Evolutionary conservation across 2,113 vertebrate genomes (phyloP).

Genomic region (Sinocyclocheilus grahami): DNA sequence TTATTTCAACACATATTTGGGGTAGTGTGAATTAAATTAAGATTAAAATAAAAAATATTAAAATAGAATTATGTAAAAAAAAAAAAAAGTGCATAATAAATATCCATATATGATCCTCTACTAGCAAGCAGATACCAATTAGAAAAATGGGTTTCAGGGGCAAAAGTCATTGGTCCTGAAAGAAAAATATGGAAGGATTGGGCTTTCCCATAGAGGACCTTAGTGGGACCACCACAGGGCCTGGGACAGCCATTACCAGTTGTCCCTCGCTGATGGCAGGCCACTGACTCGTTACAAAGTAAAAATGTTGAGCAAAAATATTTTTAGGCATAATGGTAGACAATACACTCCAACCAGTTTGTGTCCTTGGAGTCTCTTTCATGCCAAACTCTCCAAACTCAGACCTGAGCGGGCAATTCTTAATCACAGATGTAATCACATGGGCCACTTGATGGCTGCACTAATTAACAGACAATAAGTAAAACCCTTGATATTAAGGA

Average conservation of each 20-base stretch:
- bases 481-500: slow-evolving; percentile 28
- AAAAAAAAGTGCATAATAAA: background rate
- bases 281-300: slow-evolving; percentile 33
- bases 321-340: background rate
- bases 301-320: slow-evolving; percentile 4
- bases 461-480: slow-evolving; percentile 45
- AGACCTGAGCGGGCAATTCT: background rate
- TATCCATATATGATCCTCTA: background rate
- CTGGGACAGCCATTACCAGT: background rate
- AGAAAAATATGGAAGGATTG: background rate
- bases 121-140: background rate
- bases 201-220: background rate
- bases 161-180: background rate
- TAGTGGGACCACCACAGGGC: background rate
- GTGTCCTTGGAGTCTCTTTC: slow-evolving; percentile 4
- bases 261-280: background rate
- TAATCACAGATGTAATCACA: slow-evolving; percentile 37
- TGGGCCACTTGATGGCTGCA: slow-evolving; percentile 33
- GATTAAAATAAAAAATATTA: background rate
- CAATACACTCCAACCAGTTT: background rate
- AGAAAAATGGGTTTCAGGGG: background rate
- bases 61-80: background rate
- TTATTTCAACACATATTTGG: background rate
- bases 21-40: background rate
- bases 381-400: slow-evolving; percentile 2